Conservation (phyloP, 1,140 invertebrate genomes). For the Anastrepha ludens region DNA sequence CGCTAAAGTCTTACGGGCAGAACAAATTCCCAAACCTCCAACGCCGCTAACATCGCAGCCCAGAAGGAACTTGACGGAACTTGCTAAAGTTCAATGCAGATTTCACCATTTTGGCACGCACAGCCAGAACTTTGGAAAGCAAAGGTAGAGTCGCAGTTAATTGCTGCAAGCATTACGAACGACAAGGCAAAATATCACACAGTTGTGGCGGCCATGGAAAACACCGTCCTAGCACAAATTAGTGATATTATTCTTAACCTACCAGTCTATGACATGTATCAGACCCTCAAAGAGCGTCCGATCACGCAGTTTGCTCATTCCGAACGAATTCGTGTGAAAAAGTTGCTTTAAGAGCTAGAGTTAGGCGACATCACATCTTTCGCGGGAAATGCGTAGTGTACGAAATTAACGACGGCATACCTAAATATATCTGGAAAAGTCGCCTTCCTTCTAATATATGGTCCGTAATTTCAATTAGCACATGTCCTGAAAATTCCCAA, state of each 20-base stretch:
- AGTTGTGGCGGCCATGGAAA: conserved; percentile 36
- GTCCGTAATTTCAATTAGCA: too few species aligned
- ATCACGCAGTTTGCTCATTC: conserved; percentile 56
- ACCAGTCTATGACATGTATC: conserved; percentile 58
- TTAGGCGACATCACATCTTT: conserved; percentile 61
- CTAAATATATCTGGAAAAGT: conserved; percentile 60
- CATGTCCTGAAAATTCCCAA: too few species aligned
- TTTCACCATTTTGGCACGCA: conserved; percentile 59
- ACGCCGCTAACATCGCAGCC: too few species aligned
- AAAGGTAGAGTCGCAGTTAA: conserved; percentile 58
- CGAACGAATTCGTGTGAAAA: conserved; percentile 58
- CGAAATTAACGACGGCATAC: conserved; percentile 46
- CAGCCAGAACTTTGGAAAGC: conserved; percentile 60
- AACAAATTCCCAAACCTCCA: too few species aligned
- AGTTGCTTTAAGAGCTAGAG: conserved; percentile 60
- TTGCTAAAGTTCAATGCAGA: not conserved
- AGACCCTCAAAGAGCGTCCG: not conserved
- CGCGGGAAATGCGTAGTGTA: conserved; percentile 56
- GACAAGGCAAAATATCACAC: conserved; percentile 48
- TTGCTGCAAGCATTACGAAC: not conserved
- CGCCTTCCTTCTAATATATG: conserved; percentile 54
- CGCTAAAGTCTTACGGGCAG: too few species aligned
- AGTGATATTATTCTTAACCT: conserved; percentile 54
- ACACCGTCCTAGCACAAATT: conserved; percentile 43
- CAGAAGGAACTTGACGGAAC: too few species aligned